Percentiles rank a stretch among this genome's conserved stretches.
phyloP scores from a whole-genome alignment of 2,797 vertebrate species.

The Characodon lateralis region DNA sequence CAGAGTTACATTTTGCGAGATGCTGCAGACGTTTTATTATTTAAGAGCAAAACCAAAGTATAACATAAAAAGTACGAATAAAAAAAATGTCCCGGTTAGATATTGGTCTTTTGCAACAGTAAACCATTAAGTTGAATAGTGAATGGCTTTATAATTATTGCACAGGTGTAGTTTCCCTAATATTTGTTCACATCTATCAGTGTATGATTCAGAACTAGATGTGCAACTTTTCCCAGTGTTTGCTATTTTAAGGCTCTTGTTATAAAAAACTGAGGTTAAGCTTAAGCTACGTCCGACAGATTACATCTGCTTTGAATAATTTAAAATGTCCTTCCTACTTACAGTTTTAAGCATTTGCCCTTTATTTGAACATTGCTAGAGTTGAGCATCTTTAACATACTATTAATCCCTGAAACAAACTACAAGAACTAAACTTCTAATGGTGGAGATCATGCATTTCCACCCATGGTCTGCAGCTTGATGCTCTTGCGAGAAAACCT shows the following conservation, averaged over 20 bases:
- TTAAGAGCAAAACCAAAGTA: not conserved
- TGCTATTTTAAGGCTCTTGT: not conserved
- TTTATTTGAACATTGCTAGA: too few species aligned
- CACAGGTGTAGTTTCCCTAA: not conserved
- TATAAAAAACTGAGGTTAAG: not conserved
- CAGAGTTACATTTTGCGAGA: not conserved
- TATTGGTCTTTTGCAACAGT: not conserved
- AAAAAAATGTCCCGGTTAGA: not conserved
- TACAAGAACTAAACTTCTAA: not conserved
- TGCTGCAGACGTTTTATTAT: not conserved
- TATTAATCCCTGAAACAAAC: too few species aligned
- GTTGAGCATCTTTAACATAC: too few species aligned
- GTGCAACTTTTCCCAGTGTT: not conserved
- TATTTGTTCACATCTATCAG: not conserved
- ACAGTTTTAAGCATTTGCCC: too few species aligned
- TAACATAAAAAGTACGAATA: not conserved
- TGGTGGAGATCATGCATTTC: not conserved
- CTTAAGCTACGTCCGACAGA: not conserved
- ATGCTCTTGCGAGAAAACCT: not conserved
- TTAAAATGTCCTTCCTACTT: not conserved
- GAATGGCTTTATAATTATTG: not conserved
- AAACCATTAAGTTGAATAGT: not conserved
- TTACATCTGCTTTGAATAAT: not conserved
- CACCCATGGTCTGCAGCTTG: not conserved
- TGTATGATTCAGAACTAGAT: not conserved